Evolutionary conservation across 2,113 vertebrate species (phyloP), one percentile per base, ranked within the genome.

Genomic region (Chlamydotis undulata): DNA sequence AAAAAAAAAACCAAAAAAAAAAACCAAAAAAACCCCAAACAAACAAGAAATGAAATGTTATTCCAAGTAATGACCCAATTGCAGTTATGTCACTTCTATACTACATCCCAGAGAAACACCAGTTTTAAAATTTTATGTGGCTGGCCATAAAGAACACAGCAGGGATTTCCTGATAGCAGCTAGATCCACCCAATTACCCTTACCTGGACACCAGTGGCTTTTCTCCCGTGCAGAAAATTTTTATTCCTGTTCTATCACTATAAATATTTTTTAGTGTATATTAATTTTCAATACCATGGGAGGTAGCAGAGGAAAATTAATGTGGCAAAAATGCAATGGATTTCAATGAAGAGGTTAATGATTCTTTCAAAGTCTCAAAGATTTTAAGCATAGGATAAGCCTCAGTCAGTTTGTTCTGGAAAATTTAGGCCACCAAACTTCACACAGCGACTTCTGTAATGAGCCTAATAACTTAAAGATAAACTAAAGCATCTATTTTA

Each of bases 401-500:
- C 25, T 60, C 24, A 68, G 21, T 47, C 47, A 71, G 73, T 60
- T 79, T 80, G 19, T 83, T 77, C 68, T 84, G 52, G 35, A 94
- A 96, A 92, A 89, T 87, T 45, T 71, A 94, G 86, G 80, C 37
- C 57, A 69, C 23, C 22, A 87, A 77, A 87, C 35, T 89, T 95
- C 57, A 75, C 39, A 63, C 17, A 65, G 45, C 61, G 1, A 14
- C 43, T 94, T 90, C 50, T 75, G 25, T 81, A 90, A 90, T 73
- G 55, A 93, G 73, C 73, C 49, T 89, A 89, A 89, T 89, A 93
- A 94, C 52, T 47, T 87, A 81, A 65, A 71, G 73, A 69, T 83
- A 96, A 94, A 74, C 75, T 77, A 70, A 96, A 89, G 17, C 76
- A 87, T 84, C 25, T 79, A 37, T 77, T 92, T 87, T 75, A 76